A percentile compares a stretch with the other conserved stretches of the same genome.
Evolutionary conservation across 2,888 invertebrate species (phyloP).

Genomic region (Aelia acuminata): DNA sequence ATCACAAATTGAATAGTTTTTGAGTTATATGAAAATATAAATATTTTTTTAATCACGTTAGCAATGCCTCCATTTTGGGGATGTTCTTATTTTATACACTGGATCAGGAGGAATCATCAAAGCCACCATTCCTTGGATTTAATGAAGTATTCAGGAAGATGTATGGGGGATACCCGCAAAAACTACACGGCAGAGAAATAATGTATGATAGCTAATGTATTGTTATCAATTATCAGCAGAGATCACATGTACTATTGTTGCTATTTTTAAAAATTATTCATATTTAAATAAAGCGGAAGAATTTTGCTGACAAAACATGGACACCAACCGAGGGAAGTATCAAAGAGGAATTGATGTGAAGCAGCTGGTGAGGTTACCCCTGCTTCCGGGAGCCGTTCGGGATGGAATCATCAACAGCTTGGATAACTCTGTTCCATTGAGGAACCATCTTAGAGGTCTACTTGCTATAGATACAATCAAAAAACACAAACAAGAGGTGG

Average conservation of each 20-base stretch:
- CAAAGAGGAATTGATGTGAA: constrained; percentile 19
- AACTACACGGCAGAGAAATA: too few relatives aligned
- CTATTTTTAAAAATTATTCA: not conserved
- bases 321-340: not conserved
- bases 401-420: constrained; percentile 34
- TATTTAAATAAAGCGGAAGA: not conserved
- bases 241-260: constrained; percentile 8
- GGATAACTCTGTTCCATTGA: not conserved
- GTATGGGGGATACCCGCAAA: too few relatives aligned
- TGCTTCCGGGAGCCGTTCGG: constrained; percentile 3
- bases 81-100: too few relatives aligned
- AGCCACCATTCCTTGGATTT: too few relatives aligned
- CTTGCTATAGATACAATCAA: not conserved
- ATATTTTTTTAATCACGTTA: too few relatives aligned
- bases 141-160: too few relatives aligned
- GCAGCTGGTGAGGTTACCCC: not conserved
- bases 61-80: too few relatives aligned
- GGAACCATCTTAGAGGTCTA: not conserved
- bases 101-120: too few relatives aligned
- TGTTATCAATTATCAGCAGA: not conserved
- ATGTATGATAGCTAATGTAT: not conserved
- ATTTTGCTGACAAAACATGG: not conserved
- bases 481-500: not conserved
- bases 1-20: too few relatives aligned
- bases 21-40: too few relatives aligned